Conservation (phyloP, 1,140 invertebrate species). For the Eurytemora carolleeae region DNA sequence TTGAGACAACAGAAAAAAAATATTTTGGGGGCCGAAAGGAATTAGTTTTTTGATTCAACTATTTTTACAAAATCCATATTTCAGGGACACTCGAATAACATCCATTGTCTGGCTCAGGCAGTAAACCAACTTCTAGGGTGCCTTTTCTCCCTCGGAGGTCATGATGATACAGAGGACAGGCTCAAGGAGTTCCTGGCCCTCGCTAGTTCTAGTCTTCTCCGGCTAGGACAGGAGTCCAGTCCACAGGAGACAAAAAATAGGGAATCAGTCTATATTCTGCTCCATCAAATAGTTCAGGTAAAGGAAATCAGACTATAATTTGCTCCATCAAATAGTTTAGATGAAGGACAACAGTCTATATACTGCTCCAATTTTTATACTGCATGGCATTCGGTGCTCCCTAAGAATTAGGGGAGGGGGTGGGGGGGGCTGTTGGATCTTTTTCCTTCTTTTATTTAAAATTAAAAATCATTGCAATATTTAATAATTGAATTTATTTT, state of each 20-base stretch:
- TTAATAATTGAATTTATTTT: slow-evolving; percentile 46
- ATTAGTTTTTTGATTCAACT: too few relatives aligned
- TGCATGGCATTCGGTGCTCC: background rate
- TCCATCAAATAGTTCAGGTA: slow-evolving; percentile 44
- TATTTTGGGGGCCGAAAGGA: too few relatives aligned
- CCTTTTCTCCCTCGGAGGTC: slow-evolving; percentile 81
- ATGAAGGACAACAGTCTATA: too few relatives aligned
- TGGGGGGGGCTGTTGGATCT: too few relatives aligned
- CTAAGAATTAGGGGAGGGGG: too few relatives aligned
- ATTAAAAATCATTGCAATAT: background rate
- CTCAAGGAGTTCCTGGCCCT: slow-evolving; percentile 96
- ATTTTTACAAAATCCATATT: too few relatives aligned
- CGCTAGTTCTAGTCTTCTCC: slow-evolving; percentile 77
- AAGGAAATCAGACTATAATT: background rate
- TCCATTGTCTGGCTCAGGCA: slow-evolving; percentile 86
- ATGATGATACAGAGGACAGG: slow-evolving; percentile 75
- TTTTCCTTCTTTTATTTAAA: too few relatives aligned
- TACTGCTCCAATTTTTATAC: too few relatives aligned
- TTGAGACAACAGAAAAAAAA: too few relatives aligned
- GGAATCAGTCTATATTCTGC: slow-evolving; percentile 82
- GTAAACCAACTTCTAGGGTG: slow-evolving; percentile 94
- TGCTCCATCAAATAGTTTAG: too few relatives aligned
- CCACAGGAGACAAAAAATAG: slow-evolving; percentile 80
- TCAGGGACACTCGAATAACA: slow-evolving; percentile 91
- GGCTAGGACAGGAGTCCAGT: slow-evolving; percentile 82